A percentile compares a stretch with the other conserved stretches of the same genome.
These are phyloP conservation scores for Athetis lepigone DNA, from an alignment of 2,888 invertebrate genomes.

Conservation along the genomic window DNA sequence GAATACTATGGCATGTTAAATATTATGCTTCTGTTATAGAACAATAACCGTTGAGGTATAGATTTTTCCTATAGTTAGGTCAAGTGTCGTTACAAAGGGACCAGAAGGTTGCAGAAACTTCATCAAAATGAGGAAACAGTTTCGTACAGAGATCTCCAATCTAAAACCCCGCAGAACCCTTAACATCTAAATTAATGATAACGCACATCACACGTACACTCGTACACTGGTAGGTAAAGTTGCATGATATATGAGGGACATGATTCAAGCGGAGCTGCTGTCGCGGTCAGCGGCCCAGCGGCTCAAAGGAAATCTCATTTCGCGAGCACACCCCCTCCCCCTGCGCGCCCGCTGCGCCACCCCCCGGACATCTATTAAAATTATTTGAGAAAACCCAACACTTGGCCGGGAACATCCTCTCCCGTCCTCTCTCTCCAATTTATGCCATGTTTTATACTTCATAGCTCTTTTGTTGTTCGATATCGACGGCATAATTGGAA, in stretches of 20 bases:
- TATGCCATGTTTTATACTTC: slow-evolving; percentile 73
- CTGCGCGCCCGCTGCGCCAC: slow-evolving; percentile 56
- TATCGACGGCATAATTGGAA: slow-evolving; percentile 73
- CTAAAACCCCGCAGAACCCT: slow-evolving; percentile 17
- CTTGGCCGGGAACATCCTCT: slow-evolving; percentile 61
- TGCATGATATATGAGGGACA: slow-evolving; percentile 81
- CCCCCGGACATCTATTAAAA: slow-evolving; percentile 86
- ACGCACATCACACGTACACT: slow-evolving; percentile 62
- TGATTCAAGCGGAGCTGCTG: slow-evolving; percentile 72
- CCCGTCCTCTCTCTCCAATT: slow-evolving; percentile 71
- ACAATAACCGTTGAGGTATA: too few species aligned
- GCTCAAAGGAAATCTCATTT: slow-evolving; percentile 90
- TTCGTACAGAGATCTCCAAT: background rate
- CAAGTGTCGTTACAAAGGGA: too few species aligned
- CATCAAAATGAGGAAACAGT: background rate
- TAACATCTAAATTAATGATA: slow-evolving; percentile 58
- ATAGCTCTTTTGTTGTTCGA: slow-evolving; percentile 73
- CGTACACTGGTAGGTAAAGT: slow-evolving; percentile 62
- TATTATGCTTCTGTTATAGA: too few species aligned
- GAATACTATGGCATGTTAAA: too few species aligned
- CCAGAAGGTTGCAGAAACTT: too few species aligned
- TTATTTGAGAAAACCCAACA: slow-evolving; percentile 86
- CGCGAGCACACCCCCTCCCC: slow-evolving; percentile 67
- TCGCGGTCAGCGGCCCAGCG: slow-evolving; percentile 82
- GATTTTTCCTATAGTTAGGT: too few species aligned